Conservation (phyloP, 37 sponge, comb jelly and placozoan genomes). For the Ephydatia muelleri region DNA sequence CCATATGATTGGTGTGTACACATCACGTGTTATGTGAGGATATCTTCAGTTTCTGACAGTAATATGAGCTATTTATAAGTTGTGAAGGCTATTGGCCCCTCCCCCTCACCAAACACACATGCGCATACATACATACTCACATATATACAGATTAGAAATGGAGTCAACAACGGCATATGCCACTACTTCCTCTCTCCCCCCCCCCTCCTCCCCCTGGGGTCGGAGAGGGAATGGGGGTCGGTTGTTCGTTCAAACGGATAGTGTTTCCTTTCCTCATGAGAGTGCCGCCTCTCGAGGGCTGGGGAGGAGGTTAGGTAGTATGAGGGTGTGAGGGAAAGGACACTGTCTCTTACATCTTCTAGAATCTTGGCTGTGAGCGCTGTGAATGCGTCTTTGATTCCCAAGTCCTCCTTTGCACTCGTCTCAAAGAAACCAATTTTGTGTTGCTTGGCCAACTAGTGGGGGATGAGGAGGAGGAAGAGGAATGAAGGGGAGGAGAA, state of each 20-base stretch:
- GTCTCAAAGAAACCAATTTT: slow-evolving; percentile 57
- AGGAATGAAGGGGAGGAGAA: too few relatives aligned
- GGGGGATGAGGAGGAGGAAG: too few relatives aligned
- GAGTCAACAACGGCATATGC: not conserved
- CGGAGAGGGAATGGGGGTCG: not conserved
- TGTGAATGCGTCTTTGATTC: slow-evolving; percentile 51
- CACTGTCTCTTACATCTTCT: slow-evolving; percentile 31
- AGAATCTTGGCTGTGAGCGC: slow-evolving; percentile 49
- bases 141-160: not conserved
- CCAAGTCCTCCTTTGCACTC: slow-evolving; percentile 59
- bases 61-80: not conserved
- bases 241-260: not conserved
- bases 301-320: not conserved
- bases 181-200: not conserved
- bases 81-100: not conserved
- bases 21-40: not conserved
- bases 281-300: not conserved
- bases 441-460: slow-evolving; percentile 62
- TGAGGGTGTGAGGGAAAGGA: too few relatives aligned
- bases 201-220: slow-evolving; percentile 5
- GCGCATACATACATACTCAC: not conserved
- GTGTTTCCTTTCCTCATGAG: not conserved
- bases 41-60: not conserved
- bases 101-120: slow-evolving; percentile 7
- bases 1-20: not conserved